Evolutionary conservation across 2,113 vertebrate genomes (phyloP), one percentile per base, ranked within the genome.

Genomic region (Gila orcuttii): DNA sequence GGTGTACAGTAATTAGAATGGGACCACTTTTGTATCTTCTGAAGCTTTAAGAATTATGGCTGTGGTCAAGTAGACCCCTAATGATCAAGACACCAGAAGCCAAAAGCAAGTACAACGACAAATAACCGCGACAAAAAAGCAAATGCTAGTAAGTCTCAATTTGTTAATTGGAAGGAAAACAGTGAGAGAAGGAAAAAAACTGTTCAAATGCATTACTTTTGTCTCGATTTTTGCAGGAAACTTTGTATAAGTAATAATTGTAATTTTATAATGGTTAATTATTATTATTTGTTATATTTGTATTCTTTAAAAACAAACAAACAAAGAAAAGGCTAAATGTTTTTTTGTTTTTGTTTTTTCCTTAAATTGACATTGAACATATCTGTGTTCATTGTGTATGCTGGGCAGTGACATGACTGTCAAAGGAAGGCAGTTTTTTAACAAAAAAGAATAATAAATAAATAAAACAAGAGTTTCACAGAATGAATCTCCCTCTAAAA

Each of bases 401-500:
- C 82, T 88, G 90, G 94, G 90, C 87, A 84, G 86, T 91, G 92
- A 91, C 88, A 91, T 86, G 90, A 93, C 84, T 93, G 92, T 93
- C 92, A 93, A 87, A 85, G 91, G 93, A 90, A 89, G 90, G 88
- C 88, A 57, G 6, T 6, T 13, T 19, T 82, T 19, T 8, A 42
- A 9, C 8, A 9, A 42, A 42, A 42, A 42, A 4, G 0, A 42
- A 39, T 8, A 39, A 42, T 8, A 36, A 42, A 42, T 2, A 42
- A 42, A 42, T 11, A 13, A 47, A 31, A 71, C 33, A 39, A 31
- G 23, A 76, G 57, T 25, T 62, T 79, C 23, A 47, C 13, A 80
- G 15, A 59, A 9, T 1, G 17, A 62, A 7, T 28, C 7, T 45
- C 15, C 39, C 8, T 28, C 12, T 62, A 45, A 74, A 62, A 28